These are phyloP conservation scores for Liposcelis brunnea DNA, from an alignment of 2,888 invertebrate species.

Conservation along the genomic window DNA sequence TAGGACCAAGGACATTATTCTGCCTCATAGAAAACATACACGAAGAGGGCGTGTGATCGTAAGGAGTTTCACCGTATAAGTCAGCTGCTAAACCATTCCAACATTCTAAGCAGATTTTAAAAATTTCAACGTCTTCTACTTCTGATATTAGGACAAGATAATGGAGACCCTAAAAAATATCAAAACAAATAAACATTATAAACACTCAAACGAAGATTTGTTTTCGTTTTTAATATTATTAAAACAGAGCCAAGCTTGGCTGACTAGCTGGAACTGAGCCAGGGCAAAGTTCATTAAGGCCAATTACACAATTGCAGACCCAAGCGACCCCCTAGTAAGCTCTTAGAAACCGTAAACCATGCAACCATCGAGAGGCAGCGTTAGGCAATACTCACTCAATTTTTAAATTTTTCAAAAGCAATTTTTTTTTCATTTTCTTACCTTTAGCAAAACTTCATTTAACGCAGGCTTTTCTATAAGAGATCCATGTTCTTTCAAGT, in stretches of 20 bases:
- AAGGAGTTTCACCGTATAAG: slow-evolving; percentile 76
- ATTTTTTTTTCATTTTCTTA: slow-evolving; percentile 13
- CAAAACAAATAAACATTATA: slow-evolving; percentile 2
- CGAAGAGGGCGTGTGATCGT: slow-evolving; percentile 32
- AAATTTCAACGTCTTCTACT: slow-evolving; percentile 98
- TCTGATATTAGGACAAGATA: slow-evolving; percentile 87
- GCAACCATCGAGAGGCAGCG: too few species aligned
- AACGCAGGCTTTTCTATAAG: slow-evolving; percentile 69
- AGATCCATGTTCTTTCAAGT: slow-evolving; percentile 87
- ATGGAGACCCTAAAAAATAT: slow-evolving; percentile 40
- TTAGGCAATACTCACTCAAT: too few species aligned
- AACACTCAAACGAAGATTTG: neutral
- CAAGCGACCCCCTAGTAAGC: too few species aligned
- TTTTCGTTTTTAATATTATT: too few species aligned
- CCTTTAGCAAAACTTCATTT: slow-evolving; percentile 55
- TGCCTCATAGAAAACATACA: slow-evolving; percentile 22
- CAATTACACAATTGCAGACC: too few species aligned
- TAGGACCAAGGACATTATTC: slow-evolving; percentile 30
- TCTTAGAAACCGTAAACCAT: too few species aligned
- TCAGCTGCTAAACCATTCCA: slow-evolving; percentile 91
- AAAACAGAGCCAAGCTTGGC: too few species aligned
- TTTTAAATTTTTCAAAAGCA: too few species aligned
- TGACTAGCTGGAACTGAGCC: too few species aligned
- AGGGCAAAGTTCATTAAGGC: too few species aligned
- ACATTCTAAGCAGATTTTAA: slow-evolving; percentile 98